Evolutionary conservation across 2,113 vertebrate species (phyloP).

Genomic region (Phasianus colchicus): DNA sequence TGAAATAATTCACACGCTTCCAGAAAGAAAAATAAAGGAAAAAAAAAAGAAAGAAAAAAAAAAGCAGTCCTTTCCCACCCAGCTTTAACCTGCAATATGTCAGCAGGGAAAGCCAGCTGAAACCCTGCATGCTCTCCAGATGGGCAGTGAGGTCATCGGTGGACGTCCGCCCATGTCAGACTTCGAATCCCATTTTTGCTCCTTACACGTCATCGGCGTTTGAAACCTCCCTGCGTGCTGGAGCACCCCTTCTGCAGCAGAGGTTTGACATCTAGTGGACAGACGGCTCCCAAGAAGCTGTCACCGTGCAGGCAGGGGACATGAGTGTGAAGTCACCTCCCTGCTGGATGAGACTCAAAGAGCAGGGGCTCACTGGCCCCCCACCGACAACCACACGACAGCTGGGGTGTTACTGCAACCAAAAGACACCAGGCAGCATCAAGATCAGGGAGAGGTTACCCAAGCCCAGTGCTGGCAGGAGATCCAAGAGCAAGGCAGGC

Average conservation of each 20-base stretch:
- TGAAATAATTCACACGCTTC: not conserved
- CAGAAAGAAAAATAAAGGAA: not conserved
- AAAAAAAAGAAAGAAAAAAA: not conserved
- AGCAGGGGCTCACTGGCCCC: not conserved
- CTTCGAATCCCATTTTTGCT: not conserved
- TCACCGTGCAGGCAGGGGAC: not conserved
- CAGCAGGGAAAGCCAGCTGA: not conserved
- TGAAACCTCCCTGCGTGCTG: not conserved
- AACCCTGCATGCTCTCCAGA: not conserved
- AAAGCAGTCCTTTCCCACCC: not conserved
- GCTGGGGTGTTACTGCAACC: not conserved
- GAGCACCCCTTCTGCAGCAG: not conserved
- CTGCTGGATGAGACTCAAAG: not conserved
- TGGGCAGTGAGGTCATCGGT: not conserved
- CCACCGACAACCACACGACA: fast-evolving
- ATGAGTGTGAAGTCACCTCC: not conserved
- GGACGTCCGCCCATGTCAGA: not conserved
- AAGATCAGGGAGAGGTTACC: not conserved
- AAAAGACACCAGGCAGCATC: not conserved
- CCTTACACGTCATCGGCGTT: not conserved
- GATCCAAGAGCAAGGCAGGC: not conserved
- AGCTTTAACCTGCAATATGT: not conserved
- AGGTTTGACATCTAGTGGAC: constrained; percentile 25
- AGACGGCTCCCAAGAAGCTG: not conserved
- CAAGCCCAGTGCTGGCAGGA: not conserved